phyloP scores from a whole-genome alignment of 2,888 invertebrate genomes.

The Drosophila sordidula region DNA sequence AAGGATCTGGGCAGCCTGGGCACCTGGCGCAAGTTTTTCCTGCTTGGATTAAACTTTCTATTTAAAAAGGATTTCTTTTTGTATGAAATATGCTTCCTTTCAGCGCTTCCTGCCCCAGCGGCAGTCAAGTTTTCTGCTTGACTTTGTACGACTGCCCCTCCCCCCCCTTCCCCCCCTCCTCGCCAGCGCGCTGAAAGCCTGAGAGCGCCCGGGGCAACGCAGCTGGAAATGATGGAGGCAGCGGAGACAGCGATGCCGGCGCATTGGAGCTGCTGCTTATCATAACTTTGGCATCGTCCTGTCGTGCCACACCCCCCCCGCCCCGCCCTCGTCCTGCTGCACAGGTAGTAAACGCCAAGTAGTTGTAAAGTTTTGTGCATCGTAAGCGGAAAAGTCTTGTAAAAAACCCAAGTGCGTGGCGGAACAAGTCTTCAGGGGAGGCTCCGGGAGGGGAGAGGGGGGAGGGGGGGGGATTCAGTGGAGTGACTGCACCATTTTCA shows the following conservation, averaged over 20 bases:
- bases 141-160: slow-evolving; percentile 62
- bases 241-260: slow-evolving; percentile 19
- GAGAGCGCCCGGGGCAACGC: slow-evolving; percentile 31
- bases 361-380: slow-evolving; percentile 73
- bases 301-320: neutral
- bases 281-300: slow-evolving; percentile 63
- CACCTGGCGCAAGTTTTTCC: slow-evolving; percentile 48
- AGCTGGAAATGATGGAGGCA: slow-evolving; percentile 26
- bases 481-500: slow-evolving; percentile 60
- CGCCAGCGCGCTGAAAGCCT: slow-evolving; percentile 56
- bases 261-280: slow-evolving; percentile 67
- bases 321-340: neutral
- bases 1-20: slow-evolving; percentile 55
- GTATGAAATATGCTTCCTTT: slow-evolving; percentile 75
- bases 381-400: slow-evolving; percentile 78
- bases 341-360: slow-evolving; percentile 78
- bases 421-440: slow-evolving; percentile 18
- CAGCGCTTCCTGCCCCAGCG: slow-evolving; percentile 46
- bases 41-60: slow-evolving; percentile 71
- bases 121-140: slow-evolving; percentile 75
- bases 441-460: neutral
- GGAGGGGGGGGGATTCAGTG: slow-evolving; percentile 5
- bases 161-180: neutral
- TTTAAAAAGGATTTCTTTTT: slow-evolving; percentile 79
- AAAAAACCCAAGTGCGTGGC: slow-evolving; percentile 61